A percentile compares a stretch with the other conserved stretches of the same genome.
These are phyloP conservation scores for Noctua comes DNA, from an alignment of 2,888 invertebrate genomes.

Conservation along the genomic window DNA sequence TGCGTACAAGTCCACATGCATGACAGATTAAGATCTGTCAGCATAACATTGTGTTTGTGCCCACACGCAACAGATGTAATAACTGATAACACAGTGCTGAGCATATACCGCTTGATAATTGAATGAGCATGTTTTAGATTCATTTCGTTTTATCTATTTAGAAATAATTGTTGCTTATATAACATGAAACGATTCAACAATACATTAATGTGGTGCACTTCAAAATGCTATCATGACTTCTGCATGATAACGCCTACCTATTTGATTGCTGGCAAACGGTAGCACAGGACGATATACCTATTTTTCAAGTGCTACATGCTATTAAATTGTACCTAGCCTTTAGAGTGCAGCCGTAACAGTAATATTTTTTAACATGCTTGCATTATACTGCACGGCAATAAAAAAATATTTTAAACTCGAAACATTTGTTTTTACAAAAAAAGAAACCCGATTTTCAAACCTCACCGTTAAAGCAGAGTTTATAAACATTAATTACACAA, in stretches of 20 bases:
- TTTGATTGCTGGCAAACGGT: constrained; percentile 47
- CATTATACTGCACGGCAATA: not conserved
- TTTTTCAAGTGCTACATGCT: constrained; percentile 40
- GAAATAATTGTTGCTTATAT: constrained; percentile 49
- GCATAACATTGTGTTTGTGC: constrained; percentile 37
- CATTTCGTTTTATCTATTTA: constrained; percentile 62
- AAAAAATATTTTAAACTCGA: not conserved
- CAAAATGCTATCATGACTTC: constrained; percentile 42
- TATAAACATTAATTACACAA: constrained; percentile 45
- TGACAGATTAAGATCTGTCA: constrained; percentile 62
- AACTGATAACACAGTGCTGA: constrained; percentile 60
- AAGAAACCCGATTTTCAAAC: constrained; percentile 1
- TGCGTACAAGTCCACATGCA: constrained; percentile 39
- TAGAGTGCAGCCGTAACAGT: constrained; percentile 11
- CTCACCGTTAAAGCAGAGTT: not conserved
- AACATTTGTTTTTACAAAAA: not conserved
- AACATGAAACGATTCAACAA: constrained; percentile 51
- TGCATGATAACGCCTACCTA: constrained; percentile 45
- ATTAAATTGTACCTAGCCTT: constrained; percentile 27
- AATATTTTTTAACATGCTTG: constrained; percentile 6
- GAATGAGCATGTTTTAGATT: constrained; percentile 60
- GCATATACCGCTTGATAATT: constrained; percentile 60
- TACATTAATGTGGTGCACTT: constrained; percentile 47
- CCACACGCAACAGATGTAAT: constrained; percentile 64
- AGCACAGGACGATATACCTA: constrained; percentile 12